phyloP scores from a whole-genome alignment of 2,888 invertebrate genomes.

The Mycalesis mineus region DNA sequence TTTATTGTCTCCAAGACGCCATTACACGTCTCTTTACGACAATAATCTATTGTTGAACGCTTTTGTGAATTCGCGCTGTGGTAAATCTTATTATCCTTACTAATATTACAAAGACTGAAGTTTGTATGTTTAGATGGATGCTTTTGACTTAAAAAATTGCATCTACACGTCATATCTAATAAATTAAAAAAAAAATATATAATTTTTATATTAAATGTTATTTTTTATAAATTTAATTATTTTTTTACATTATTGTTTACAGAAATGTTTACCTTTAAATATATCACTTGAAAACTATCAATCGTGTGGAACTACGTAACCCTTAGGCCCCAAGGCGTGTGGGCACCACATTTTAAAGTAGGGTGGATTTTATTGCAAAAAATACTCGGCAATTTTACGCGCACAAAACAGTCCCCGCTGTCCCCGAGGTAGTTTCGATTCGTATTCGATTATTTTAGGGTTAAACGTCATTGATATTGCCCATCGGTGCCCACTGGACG shows the following conservation, averaged over 20 bases:
- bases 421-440: conserved; percentile 77
- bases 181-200: no score
- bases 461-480: conserved; percentile 77
- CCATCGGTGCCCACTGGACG: conserved; percentile 67
- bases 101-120: no score
- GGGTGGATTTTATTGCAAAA: conserved; percentile 66
- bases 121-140: no score
- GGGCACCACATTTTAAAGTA: conserved; percentile 51
- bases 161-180: no score
- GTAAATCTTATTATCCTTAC: conserved; percentile 8
- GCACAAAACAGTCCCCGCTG: conserved; percentile 61
- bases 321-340: conserved; percentile 24
- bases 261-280: conserved; percentile 20
- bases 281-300: conserved; percentile 28
- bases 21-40: conserved; percentile 57
- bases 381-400: conserved; percentile 71
- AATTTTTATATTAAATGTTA: no score
- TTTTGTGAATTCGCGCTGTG: conserved; percentile 44
- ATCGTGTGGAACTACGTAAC: conserved; percentile 23
- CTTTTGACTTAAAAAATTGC: no score
- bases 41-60: conserved; percentile 63
- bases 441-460: conserved; percentile 76
- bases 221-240: no score
- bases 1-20: conserved; percentile 45
- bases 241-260: neutral